Conservation (phyloP, 2,797 vertebrate species). For the Schizothorax lantsangensis region DNA sequence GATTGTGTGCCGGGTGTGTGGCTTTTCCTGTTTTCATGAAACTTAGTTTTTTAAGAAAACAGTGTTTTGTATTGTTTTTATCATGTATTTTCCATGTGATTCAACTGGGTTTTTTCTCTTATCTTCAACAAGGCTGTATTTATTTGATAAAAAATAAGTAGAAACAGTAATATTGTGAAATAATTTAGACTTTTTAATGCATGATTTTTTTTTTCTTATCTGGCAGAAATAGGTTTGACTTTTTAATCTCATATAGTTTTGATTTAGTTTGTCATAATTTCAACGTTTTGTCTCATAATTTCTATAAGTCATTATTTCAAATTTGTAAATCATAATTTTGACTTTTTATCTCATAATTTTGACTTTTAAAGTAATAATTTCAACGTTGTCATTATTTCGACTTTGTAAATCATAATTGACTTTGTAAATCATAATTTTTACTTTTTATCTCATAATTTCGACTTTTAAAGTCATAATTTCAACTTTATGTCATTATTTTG, state of each 20-base stretch:
- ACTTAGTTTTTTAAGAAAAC: conserved; percentile 2
- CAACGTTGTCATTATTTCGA: not conserved
- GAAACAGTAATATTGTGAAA: not conserved
- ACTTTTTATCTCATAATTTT: not conserved
- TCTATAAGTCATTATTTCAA: not conserved
- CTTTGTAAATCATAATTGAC: not conserved
- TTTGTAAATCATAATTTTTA: not conserved
- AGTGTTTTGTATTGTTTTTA: not conserved
- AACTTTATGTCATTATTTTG: not conserved
- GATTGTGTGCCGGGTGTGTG: conserved; percentile 28
- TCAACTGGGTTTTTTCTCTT: not conserved
- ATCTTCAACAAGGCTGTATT: not conserved
- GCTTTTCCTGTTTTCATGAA: conserved; percentile 42
- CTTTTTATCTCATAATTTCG: not conserved
- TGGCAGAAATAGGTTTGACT: not conserved
- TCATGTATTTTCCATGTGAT: not conserved
- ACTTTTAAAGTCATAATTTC: not conserved
- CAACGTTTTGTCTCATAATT: not conserved
- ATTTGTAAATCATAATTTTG: not conserved
- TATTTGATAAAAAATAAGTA: not conserved
- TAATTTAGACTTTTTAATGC: not conserved
- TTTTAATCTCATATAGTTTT: not conserved
- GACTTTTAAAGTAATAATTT: not conserved
- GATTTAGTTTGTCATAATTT: not conserved
- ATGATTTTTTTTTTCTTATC: not conserved